phyloP scores from a whole-genome alignment of 2,113 vertebrate genomes.

The Peucedramus taeniatus region DNA sequence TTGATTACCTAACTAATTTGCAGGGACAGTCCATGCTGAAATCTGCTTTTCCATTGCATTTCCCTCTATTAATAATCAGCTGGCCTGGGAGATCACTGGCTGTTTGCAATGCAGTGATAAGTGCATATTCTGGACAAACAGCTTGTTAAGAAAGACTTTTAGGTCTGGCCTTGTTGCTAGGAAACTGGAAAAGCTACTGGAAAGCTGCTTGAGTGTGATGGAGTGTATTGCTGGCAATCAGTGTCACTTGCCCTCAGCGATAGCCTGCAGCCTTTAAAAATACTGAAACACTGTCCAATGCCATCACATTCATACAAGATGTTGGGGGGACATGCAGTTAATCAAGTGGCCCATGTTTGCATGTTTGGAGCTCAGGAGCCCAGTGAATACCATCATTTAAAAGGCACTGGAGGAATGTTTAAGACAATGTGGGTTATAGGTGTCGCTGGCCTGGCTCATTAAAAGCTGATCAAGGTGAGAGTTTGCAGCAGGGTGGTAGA shows the following conservation, averaged over 20 bases:
- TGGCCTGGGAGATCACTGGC: background rate
- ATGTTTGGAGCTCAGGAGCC: background rate
- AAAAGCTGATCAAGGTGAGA: background rate
- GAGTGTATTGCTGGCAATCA: conserved; percentile 62
- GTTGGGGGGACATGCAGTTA: background rate
- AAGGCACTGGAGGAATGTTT: background rate
- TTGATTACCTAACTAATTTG: conserved; percentile 37
- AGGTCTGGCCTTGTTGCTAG: conserved; percentile 64
- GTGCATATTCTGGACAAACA: conserved; percentile 61
- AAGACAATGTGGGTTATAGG: background rate
- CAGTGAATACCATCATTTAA: background rate
- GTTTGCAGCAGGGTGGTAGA: background rate
- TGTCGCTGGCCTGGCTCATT: background rate
- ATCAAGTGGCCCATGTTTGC: background rate
- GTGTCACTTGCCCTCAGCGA: conserved; percentile 60
- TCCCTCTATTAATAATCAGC: conserved; percentile 36
- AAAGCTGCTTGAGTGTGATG: conserved; percentile 38
- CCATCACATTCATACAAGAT: background rate
- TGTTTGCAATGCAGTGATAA: conserved; percentile 40
- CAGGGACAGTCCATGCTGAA: conserved; percentile 6
- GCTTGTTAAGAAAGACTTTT: conserved; percentile 62
- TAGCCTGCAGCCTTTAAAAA: conserved; percentile 41
- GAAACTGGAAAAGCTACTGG: conserved; percentile 61
- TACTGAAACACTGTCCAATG: background rate
- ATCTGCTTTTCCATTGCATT: background rate